phyloP scores from a whole-genome alignment of 1,140 invertebrate genomes.

The Trachelipus rathkii region DNA sequence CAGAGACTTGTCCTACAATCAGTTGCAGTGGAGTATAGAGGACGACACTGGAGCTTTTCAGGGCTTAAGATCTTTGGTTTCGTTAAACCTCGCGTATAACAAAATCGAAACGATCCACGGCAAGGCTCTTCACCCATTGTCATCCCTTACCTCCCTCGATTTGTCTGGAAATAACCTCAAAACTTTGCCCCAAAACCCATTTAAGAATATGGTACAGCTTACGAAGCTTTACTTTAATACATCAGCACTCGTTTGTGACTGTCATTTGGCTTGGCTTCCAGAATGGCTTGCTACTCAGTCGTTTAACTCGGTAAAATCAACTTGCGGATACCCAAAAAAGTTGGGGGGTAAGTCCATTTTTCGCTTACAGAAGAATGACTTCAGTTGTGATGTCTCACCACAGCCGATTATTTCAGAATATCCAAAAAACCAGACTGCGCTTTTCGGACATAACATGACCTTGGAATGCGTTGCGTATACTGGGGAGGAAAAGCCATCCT shows the following conservation, averaged over 20 bases:
- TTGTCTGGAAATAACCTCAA: conserved; percentile 74
- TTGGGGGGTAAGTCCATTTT: conserved; percentile 30
- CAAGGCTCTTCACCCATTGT: conserved; percentile 29
- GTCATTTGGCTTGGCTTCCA: conserved; percentile 39
- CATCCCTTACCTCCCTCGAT: conserved; percentile 65
- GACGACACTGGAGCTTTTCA: conserved; percentile 74
- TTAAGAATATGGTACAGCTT: conserved; percentile 63
- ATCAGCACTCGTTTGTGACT: conserved; percentile 41
- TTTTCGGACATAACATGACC: conserved; percentile 77
- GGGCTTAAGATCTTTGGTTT: conserved; percentile 65
- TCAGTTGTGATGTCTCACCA: conserved; percentile 63
- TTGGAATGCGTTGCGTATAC: conserved; percentile 72
- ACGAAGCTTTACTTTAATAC: conserved; percentile 57
- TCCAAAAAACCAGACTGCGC: conserved; percentile 71
- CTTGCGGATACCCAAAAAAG: conserved; percentile 50
- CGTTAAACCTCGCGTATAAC: conserved; percentile 64
- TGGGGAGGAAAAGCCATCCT: conserved; percentile 56
- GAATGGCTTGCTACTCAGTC: conserved; percentile 56
- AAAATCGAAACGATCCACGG: conserved; percentile 40
- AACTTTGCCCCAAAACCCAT: conserved; percentile 65
- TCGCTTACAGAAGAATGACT: conserved; percentile 24
- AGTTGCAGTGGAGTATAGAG: conserved; percentile 84
- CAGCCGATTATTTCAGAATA: conserved; percentile 78
- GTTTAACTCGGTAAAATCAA: conserved; percentile 68
- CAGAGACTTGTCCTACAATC: conserved; percentile 69